A percentile compares a stretch with the other conserved stretches of the same genome.
Evolutionary conservation across 2,797 vertebrate species (phyloP).

Genomic region (Argentina silus): DNA sequence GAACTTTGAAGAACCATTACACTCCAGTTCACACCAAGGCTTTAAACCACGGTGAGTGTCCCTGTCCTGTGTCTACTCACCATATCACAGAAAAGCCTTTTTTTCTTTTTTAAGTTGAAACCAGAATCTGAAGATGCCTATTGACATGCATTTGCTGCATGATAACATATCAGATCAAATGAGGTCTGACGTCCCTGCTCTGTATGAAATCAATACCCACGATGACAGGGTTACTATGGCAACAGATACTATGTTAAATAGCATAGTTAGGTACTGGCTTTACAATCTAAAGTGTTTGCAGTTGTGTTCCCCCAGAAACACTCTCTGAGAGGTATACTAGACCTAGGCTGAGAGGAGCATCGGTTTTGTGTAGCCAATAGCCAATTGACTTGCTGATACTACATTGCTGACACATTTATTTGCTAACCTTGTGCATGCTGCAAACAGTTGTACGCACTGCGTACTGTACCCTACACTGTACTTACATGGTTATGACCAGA

Average conservation of each 20-base stretch:
- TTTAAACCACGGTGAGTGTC: constrained; percentile 85
- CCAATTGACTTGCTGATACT: no score
- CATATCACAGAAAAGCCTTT: neutral
- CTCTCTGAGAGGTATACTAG: neutral
- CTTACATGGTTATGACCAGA: neutral
- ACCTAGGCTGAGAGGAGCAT: neutral
- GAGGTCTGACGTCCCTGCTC: neutral
- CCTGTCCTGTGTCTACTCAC: neutral
- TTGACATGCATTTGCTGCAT: neutral
- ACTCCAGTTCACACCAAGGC: constrained; percentile 88
- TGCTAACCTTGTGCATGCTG: no score
- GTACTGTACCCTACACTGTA: neutral
- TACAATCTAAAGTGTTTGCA: no score
- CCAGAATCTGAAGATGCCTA: neutral
- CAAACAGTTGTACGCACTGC: no score
- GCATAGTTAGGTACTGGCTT: neutral
- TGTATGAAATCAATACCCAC: neutral
- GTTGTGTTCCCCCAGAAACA: no score
- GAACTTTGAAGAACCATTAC: constrained; percentile 93
- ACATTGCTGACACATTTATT: no score
- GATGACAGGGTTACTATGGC: neutral
- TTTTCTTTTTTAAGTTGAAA: neutral
- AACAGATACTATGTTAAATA: constrained; percentile 2
- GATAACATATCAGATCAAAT: neutral
- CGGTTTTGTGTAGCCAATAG: no score